These are phyloP conservation scores for Propithecus perrieri DNA, from an alignment of 2,797 vertebrate genomes.

Conservation along the genomic window DNA sequence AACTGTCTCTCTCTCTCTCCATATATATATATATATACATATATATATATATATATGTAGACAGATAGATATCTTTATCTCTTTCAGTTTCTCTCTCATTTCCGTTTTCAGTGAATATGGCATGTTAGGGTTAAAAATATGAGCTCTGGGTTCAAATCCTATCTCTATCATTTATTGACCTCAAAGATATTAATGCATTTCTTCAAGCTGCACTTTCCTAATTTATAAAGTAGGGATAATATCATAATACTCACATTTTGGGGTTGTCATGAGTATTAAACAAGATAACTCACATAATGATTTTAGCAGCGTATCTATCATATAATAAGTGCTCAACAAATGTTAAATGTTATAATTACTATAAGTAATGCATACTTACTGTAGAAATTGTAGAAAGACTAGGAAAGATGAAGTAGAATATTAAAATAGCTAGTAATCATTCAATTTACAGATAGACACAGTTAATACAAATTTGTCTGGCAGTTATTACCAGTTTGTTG, in stretches of 20 bases:
- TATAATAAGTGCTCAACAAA: background rate
- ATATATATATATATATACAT: background rate
- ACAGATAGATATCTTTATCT: too few species aligned
- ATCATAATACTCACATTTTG: background rate
- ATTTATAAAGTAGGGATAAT: background rate
- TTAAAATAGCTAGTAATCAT: background rate
- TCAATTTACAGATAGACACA: background rate
- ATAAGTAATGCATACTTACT: background rate
- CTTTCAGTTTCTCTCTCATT: background rate
- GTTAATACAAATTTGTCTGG: background rate
- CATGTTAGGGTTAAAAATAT: background rate
- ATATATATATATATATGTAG: rapidly evolving
- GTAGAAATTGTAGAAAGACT: background rate
- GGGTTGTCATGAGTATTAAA: background rate
- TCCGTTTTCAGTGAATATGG: background rate
- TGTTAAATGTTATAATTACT: background rate
- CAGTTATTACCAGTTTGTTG: background rate
- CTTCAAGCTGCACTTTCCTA: background rate
- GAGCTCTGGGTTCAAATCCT: background rate
- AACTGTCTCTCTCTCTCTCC: background rate
- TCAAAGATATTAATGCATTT: background rate
- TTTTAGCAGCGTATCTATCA: background rate
- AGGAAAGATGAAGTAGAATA: background rate
- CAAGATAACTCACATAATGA: background rate
- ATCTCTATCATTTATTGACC: background rate